Evolutionary conservation across 2,888 invertebrate genomes (phyloP).

Genomic region (Eurytoma californica): DNA sequence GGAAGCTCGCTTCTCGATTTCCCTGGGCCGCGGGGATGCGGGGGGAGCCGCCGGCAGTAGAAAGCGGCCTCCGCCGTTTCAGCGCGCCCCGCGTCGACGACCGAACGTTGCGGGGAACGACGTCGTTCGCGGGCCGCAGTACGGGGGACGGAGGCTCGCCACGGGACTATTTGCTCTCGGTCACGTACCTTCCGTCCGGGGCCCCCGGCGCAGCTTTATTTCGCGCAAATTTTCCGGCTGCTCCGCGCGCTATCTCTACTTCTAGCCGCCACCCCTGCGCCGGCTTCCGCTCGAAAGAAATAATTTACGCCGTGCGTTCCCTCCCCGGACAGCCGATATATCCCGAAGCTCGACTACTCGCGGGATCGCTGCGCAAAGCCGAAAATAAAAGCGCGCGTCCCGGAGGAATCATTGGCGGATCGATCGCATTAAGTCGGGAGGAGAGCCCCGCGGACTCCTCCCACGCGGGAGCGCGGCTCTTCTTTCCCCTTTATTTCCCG

Average conservation of each 20-base stretch:
- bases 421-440: slow-evolving; percentile 39
- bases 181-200: slow-evolving; percentile 39
- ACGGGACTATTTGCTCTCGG: slow-evolving; percentile 52
- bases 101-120: slow-evolving; percentile 44
- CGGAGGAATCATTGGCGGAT: slow-evolving; percentile 44
- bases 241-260: slow-evolving; percentile 1
- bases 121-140: slow-evolving; percentile 31
- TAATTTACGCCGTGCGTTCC: background rate
- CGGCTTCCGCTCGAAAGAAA: background rate
- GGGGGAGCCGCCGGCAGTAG: background rate
- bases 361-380: background rate
- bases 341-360: too few species aligned
- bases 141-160: slow-evolving; percentile 12
- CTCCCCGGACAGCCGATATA: background rate
- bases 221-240: slow-evolving; percentile 42
- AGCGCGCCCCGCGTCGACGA: background rate
- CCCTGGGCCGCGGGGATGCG: background rate
- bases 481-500: slow-evolving; percentile 37
- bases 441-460: slow-evolving; percentile 2
- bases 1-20: slow-evolving; percentile 43
- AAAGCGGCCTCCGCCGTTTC: slow-evolving; percentile 25
- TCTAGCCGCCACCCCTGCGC: background rate
- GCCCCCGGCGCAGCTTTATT: slow-evolving; percentile 37
- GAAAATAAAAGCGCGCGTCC: slow-evolving; percentile 30
- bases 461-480: background rate